Percentiles rank a stretch among this genome's conserved stretches.
These are phyloP conservation scores for Phyllopteryx taeniolatus DNA, from an alignment of 2,113 vertebrate species.

Conservation along the genomic window DNA sequence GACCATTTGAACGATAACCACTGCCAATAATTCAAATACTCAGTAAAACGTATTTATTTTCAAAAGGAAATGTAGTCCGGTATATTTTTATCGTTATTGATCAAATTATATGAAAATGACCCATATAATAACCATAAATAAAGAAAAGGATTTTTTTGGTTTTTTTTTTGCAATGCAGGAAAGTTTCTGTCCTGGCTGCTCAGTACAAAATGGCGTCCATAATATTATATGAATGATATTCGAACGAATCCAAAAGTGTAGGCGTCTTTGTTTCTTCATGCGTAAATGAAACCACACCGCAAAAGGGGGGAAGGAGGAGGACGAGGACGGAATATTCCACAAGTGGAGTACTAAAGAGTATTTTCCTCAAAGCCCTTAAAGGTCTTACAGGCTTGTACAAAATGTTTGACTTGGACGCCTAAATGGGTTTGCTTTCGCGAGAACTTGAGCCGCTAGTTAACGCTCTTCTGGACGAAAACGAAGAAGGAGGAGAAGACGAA, in stretches of 20 bases:
- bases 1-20: too few relatives aligned
- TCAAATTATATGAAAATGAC: too few relatives aligned
- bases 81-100: too few relatives aligned
- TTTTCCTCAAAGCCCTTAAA: slow-evolving; percentile 20
- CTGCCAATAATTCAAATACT: too few relatives aligned
- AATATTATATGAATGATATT: not conserved
- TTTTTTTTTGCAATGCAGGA: too few relatives aligned
- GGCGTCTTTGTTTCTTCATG: not conserved
- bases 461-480: slow-evolving; percentile 9
- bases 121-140: too few relatives aligned
- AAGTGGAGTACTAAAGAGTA: slow-evolving; percentile 13
- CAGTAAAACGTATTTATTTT: too few relatives aligned
- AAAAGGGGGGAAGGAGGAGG: not conserved
- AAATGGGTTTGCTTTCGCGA: slow-evolving; percentile 24
- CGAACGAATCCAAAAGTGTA: not conserved
- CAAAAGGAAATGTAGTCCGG: too few relatives aligned
- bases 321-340: slow-evolving; percentile 16
- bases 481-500: not conserved
- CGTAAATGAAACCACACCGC: not conserved
- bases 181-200: too few relatives aligned
- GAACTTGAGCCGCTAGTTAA: slow-evolving; percentile 49
- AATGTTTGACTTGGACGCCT: slow-evolving; percentile 47
- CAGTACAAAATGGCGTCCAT: too few relatives aligned
- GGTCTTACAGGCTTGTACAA: slow-evolving; percentile 24
- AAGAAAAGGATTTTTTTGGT: too few relatives aligned